phyloP scores from a whole-genome alignment of 1,140 invertebrate species.

The Bombus difficillimus region DNA sequence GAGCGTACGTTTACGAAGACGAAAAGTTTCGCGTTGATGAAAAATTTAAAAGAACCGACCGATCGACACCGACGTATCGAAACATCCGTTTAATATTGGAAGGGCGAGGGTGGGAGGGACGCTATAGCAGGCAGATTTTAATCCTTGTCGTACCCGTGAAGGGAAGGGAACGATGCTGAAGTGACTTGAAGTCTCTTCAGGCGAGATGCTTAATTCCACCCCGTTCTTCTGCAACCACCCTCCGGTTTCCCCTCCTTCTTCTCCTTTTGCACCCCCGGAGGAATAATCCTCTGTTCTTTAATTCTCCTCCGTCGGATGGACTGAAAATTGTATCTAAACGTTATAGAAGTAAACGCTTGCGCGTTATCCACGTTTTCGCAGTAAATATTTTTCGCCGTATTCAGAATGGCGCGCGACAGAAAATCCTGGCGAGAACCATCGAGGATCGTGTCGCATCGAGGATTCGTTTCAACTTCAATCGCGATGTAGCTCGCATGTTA shows the following conservation, averaged over 20 bases:
- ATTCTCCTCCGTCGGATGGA: constrained; percentile 72
- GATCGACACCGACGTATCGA: constrained; percentile 74
- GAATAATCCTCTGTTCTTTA: constrained; percentile 78
- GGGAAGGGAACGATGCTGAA: constrained; percentile 77
- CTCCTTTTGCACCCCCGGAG: constrained; percentile 53
- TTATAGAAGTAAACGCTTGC: constrained; percentile 24
- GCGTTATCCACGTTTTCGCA: neutral
- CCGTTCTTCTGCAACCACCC: constrained; percentile 71
- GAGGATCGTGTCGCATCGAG: no score
- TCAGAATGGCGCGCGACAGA: rapidly evolving
- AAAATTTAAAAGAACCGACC: constrained; percentile 31
- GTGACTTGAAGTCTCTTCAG: constrained; percentile 83
- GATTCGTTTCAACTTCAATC: neutral
- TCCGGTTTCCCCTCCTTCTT: constrained; percentile 53
- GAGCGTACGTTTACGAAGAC: neutral
- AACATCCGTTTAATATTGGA: constrained; percentile 78
- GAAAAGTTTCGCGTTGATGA: neutral
- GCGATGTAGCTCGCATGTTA: neutral
- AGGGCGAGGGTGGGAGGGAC: constrained; percentile 47
- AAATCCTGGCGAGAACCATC: no score
- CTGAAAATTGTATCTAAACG: constrained; percentile 62
- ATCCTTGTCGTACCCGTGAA: constrained; percentile 79
- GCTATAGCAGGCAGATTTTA: constrained; percentile 81
- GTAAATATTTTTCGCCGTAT: neutral
- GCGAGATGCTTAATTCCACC: constrained; percentile 83